phyloP scores from a whole-genome alignment of 2,113 vertebrate species.

The Plotosus lineatus region DNA sequence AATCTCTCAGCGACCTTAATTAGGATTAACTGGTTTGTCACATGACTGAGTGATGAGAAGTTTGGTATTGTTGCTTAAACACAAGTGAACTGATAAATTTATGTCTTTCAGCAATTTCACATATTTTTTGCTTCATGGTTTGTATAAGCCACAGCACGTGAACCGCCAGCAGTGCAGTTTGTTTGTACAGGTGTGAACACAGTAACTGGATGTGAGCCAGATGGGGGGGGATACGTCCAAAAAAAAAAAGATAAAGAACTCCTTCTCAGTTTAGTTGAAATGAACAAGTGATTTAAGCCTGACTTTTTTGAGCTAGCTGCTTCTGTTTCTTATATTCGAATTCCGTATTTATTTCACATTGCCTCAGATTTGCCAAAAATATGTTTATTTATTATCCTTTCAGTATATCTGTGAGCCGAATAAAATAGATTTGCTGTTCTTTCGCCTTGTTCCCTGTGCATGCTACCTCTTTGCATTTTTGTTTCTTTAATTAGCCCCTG shows the following conservation, averaged over 20 bases:
- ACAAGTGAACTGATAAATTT: neutral
- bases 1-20: too few species aligned
- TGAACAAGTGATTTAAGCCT: neutral
- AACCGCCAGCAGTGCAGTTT: neutral
- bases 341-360: neutral
- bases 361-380: neutral
- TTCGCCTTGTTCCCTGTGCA: neutral
- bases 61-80: neutral
- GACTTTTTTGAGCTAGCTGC: neutral
- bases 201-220: slow-evolving; percentile 6
- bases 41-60: too few species aligned
- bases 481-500: neutral
- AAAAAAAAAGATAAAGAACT: neutral
- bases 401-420: neutral
- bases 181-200: slow-evolving; percentile 2
- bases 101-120: neutral
- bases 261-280: neutral
- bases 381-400: neutral
- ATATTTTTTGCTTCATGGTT: neutral
- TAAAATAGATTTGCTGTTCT: neutral
- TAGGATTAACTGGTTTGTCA: too few species aligned
- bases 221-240: neutral
- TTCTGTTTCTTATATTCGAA: neutral
- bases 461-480: neutral
- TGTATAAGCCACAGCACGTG: neutral